Evolutionary conservation across 2,888 invertebrate species (phyloP).

Genomic region (Cosmia trapezina): DNA sequence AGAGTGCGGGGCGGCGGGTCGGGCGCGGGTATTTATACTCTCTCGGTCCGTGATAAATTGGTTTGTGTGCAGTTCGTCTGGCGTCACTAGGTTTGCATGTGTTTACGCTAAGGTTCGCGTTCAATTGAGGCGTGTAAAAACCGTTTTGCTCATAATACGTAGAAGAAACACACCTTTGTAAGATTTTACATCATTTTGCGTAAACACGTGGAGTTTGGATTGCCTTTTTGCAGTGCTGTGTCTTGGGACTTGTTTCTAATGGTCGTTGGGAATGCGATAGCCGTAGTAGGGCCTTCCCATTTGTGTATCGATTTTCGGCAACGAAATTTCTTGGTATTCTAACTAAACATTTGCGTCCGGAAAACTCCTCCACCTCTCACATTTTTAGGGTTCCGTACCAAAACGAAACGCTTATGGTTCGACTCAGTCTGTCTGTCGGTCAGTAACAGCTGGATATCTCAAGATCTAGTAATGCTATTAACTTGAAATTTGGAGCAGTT

Average conservation of each 20-base stretch:
- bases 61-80: constrained; percentile 70
- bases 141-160: constrained; percentile 60
- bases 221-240: constrained; percentile 36
- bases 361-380: neutral
- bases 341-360: neutral
- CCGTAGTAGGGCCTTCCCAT: constrained; percentile 20
- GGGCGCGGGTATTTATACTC: constrained; percentile 76
- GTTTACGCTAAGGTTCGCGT: constrained; percentile 65
- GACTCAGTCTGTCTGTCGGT: too few species aligned
- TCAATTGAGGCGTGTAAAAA: constrained; percentile 65
- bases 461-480: too few species aligned
- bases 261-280: constrained; percentile 2
- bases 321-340: neutral
- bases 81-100: constrained; percentile 74
- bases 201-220: constrained; percentile 44
- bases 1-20: constrained; percentile 78
- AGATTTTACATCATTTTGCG: constrained; percentile 46
- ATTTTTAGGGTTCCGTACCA: neutral
- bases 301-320: constrained; percentile 23
- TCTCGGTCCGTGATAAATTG: constrained; percentile 69
- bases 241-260: constrained; percentile 45
- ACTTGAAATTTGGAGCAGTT: too few species aligned
- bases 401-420: too few species aligned
- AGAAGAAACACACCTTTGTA: constrained; percentile 59
- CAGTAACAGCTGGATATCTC: too few species aligned